phyloP scores from a whole-genome alignment of 1,140 invertebrate species.

The Tachypleus tridentatus region DNA sequence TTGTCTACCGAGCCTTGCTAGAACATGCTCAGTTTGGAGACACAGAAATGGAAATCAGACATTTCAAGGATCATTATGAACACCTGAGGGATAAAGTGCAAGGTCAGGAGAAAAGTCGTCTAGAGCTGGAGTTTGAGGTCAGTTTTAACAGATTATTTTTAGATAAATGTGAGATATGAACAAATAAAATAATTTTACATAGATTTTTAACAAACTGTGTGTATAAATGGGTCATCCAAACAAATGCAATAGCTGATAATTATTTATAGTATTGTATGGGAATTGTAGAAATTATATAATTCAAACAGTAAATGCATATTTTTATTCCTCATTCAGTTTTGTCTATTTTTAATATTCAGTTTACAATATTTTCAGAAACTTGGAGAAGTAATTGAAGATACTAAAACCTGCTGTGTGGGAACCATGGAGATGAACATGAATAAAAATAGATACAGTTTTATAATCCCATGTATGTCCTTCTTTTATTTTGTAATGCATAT shows the following conservation, averaged over 20 bases:
- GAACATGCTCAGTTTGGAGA: slow-evolving; percentile 88
- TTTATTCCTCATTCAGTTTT: no score
- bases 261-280: no score
- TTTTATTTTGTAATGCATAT: slow-evolving; percentile 2
- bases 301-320: no score
- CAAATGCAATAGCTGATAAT: no score
- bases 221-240: no score
- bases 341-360: no score
- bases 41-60: slow-evolving; percentile 64
- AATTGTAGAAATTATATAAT: no score
- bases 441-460: slow-evolving; percentile 73
- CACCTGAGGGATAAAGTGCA: slow-evolving; percentile 50
- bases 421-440: slow-evolving; percentile 67
- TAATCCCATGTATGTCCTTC: slow-evolving; percentile 58
- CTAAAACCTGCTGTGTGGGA: slow-evolving; percentile 66
- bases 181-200: no score
- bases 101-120: slow-evolving; percentile 16
- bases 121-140: slow-evolving; percentile 63
- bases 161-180: no score
- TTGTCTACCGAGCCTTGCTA: slow-evolving; percentile 86
- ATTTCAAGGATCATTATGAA: slow-evolving; percentile 46
- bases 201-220: no score
- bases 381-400: slow-evolving; percentile 60
- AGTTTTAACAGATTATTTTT: slow-evolving; percentile 11
- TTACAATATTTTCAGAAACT: slow-evolving; percentile 50